phyloP scores from a whole-genome alignment of 2,888 invertebrate genomes.

The Selenia dentaria region DNA sequence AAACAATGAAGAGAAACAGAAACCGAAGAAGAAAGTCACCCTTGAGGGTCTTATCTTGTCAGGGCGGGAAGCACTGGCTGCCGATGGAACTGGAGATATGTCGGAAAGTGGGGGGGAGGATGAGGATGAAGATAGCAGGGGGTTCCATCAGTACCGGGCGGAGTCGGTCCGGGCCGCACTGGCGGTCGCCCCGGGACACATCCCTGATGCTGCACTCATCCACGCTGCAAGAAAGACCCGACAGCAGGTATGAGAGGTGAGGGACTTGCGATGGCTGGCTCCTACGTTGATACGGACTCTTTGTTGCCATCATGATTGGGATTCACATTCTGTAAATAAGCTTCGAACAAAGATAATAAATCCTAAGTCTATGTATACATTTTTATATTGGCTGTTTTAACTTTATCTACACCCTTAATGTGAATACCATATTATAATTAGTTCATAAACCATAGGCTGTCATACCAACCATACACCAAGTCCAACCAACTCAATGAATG shows the following conservation, averaged over 20 bases:
- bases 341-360: too few species aligned
- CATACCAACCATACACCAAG: too few species aligned
- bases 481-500: too few species aligned
- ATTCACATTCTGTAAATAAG: too few species aligned
- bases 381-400: too few species aligned
- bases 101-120: slow-evolving; percentile 83
- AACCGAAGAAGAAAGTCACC: slow-evolving; percentile 65
- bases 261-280: slow-evolving; percentile 84
- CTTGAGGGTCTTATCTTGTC: slow-evolving; percentile 88
- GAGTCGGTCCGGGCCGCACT: slow-evolving; percentile 92
- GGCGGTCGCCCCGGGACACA: slow-evolving; percentile 91
- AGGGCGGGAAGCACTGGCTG: slow-evolving; percentile 93
- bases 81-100: slow-evolving; percentile 88
- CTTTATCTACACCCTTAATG: too few species aligned
- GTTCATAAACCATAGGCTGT: too few species aligned
- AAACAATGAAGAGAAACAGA: slow-evolving; percentile 41
- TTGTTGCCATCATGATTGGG: too few species aligned
- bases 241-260: slow-evolving; percentile 93
- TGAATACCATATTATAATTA: too few species aligned
- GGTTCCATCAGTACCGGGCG: slow-evolving; percentile 77
- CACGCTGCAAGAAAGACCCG: slow-evolving; percentile 98
- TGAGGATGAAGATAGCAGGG: slow-evolving; percentile 67
- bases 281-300: slow-evolving; percentile 18
- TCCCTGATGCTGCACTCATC: slow-evolving; percentile 99
- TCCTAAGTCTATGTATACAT: too few species aligned